phyloP scores from a whole-genome alignment of 2,888 invertebrate genomes.

The Nomada fabriciana region DNA sequence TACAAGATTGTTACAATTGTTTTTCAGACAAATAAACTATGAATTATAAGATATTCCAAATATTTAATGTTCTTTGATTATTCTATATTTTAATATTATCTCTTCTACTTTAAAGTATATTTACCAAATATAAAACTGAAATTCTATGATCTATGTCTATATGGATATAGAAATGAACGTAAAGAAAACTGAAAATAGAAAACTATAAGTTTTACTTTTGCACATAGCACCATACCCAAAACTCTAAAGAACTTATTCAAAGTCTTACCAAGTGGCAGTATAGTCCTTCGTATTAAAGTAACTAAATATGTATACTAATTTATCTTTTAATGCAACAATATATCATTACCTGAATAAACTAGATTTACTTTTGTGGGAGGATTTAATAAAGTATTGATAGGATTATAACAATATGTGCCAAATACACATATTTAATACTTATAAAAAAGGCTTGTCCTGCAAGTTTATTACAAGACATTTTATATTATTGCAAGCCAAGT shows the following conservation, averaged over 20 bases:
- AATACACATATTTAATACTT: constrained; percentile 5
- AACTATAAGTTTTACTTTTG: constrained; percentile 1
- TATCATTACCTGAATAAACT: constrained; percentile 4
- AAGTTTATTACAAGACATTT: constrained; percentile 35
- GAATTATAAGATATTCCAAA: neutral
- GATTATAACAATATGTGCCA: constrained; percentile 20
- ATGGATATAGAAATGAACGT: neutral
- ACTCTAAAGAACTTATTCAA: neutral
- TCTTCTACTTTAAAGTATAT: neutral
- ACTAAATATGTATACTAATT: constrained; percentile 31
- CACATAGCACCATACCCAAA: constrained; percentile 19
- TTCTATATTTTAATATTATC: neutral
- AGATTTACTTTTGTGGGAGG: constrained; percentile 20
- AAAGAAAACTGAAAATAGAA: neutral
- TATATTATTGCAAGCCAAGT: constrained; percentile 32
- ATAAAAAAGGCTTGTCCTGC: constrained; percentile 47
- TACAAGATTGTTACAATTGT: constrained; percentile 23
- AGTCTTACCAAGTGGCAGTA: constrained; percentile 63
- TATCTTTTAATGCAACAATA: neutral
- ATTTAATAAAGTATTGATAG: constrained; percentile 16
- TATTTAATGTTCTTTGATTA: neutral
- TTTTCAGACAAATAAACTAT: constrained; percentile 6
- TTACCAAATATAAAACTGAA: neutral
- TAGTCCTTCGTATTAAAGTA: constrained; percentile 23
- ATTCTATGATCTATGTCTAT: neutral